A percentile compares a stretch with the other conserved stretches of the same genome.
Conservation (phyloP, 2,797 vertebrate species). For the Chelon auratus region DNA sequence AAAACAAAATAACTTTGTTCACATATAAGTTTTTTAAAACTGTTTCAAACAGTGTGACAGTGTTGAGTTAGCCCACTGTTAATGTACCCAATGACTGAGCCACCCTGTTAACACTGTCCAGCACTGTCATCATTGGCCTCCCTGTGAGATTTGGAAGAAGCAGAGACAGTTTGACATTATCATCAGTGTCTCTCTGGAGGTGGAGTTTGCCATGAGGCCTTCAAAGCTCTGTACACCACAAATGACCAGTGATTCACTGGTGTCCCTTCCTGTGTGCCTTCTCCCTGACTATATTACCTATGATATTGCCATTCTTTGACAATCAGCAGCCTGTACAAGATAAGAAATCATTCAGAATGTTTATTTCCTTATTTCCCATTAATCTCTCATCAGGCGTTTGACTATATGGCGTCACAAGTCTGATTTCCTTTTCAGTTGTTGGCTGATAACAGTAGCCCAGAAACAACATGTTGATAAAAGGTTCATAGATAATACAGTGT, state of each 20-base stretch:
- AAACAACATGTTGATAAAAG: neutral
- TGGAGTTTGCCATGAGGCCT: neutral
- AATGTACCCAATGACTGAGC: no score
- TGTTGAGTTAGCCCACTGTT: no score
- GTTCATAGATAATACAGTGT: no score
- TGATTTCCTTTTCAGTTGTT: conserved; percentile 34
- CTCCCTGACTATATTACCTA: neutral
- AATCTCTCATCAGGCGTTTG: neutral
- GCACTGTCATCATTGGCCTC: no score
- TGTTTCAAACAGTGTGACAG: no score
- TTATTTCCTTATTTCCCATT: conserved; percentile 7
- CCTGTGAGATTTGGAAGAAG: no score
- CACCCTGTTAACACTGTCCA: no score
- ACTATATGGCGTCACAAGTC: neutral
- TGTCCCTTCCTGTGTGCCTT: neutral
- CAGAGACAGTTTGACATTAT: no score
- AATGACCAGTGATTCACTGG: conserved; percentile 1
- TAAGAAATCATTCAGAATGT: neutral
- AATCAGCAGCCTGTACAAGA: neutral
- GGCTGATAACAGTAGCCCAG: neutral
- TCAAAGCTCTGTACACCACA: conserved; percentile 10
- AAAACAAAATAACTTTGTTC: no score
- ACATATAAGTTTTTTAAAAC: no score
- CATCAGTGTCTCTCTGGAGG: no score
- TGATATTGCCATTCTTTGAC: conserved; percentile 1